phyloP scores from a whole-genome alignment of 2,888 invertebrate genomes.

The Netelia virgata region DNA sequence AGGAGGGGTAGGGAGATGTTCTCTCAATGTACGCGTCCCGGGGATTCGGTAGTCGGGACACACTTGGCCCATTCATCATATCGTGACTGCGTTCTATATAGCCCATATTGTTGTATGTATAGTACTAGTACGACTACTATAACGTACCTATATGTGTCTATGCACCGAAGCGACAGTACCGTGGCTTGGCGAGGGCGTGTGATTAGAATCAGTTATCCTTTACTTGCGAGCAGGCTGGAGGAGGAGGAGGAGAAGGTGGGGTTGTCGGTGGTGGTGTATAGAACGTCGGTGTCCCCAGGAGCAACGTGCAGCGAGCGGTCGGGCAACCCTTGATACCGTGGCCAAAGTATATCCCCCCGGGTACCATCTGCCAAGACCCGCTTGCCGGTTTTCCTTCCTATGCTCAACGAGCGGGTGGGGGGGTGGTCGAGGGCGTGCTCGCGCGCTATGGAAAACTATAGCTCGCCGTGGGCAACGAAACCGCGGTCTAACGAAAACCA shows the following conservation, averaged over 20 bases:
- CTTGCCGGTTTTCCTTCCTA: slow-evolving; percentile 68
- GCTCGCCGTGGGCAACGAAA: too few relatives aligned
- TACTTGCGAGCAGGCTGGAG: slow-evolving; percentile 74
- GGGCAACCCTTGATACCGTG: slow-evolving; percentile 82
- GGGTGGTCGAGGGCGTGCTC: too few relatives aligned
- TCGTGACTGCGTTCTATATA: slow-evolving; percentile 73
- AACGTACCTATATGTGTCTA: slow-evolving; percentile 42
- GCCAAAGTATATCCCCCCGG: slow-evolving; percentile 83
- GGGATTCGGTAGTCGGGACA: slow-evolving; percentile 81
- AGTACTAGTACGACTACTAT: slow-evolving; percentile 37
- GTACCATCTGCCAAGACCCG: slow-evolving; percentile 83
- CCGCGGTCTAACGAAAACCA: too few relatives aligned
- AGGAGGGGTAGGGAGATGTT: too few relatives aligned
- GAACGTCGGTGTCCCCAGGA: slow-evolving; percentile 55
- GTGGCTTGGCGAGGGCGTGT: slow-evolving; percentile 79
- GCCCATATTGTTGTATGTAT: slow-evolving; percentile 39
- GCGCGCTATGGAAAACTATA: too few relatives aligned
- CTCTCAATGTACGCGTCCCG: slow-evolving; percentile 63
- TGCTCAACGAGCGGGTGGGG: neutral
- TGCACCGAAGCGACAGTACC: slow-evolving; percentile 46
- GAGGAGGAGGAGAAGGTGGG: neutral
- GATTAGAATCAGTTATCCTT: slow-evolving; percentile 85
- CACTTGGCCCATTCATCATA: slow-evolving; percentile 83
- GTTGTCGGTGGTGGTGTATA: too few relatives aligned
- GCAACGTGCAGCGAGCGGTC: slow-evolving; percentile 55